phyloP scores from a whole-genome alignment of 2,888 invertebrate species.

The Cantharis nigra region DNA sequence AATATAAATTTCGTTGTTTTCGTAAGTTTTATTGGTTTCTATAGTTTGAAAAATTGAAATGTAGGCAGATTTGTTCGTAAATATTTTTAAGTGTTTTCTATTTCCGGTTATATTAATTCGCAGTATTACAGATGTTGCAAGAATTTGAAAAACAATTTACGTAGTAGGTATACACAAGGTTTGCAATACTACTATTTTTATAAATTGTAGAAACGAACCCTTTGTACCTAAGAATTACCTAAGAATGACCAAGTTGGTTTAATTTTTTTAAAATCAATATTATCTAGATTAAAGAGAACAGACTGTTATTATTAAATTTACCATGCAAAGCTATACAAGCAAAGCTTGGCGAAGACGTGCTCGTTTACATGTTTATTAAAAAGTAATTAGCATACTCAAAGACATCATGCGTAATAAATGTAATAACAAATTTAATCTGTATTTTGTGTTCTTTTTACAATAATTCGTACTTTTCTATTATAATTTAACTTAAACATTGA shows the following conservation, averaged over 20 bases:
- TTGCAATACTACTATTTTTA: not conserved
- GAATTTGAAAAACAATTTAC: not conserved
- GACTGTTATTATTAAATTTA: constrained; percentile 9
- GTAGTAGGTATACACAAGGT: not conserved
- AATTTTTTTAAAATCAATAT: not conserved
- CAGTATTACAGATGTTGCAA: not conserved
- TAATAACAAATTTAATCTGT: not conserved
- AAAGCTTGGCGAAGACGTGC: constrained; percentile 18
- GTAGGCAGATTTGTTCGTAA: too few relatives aligned
- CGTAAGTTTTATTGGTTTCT: not conserved
- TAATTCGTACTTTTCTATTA: not conserved
- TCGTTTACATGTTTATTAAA: constrained; percentile 4
- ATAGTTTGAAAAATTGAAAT: not conserved
- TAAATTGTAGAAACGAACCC: not conserved
- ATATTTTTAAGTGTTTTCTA: not conserved
- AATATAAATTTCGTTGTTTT: not conserved
- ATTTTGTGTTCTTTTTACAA: not conserved
- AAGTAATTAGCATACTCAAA: constrained; percentile 3
- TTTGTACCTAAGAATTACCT: not conserved
- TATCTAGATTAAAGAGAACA: constrained; percentile 5
- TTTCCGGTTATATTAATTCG: not conserved
- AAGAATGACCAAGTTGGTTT: not conserved
- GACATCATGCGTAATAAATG: not conserved
- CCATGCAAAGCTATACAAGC: constrained; percentile 23
- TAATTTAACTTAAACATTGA: not conserved